These are phyloP conservation scores for Tenthredo amoena DNA, from an alignment of 2,888 invertebrate genomes.

Conservation along the genomic window DNA sequence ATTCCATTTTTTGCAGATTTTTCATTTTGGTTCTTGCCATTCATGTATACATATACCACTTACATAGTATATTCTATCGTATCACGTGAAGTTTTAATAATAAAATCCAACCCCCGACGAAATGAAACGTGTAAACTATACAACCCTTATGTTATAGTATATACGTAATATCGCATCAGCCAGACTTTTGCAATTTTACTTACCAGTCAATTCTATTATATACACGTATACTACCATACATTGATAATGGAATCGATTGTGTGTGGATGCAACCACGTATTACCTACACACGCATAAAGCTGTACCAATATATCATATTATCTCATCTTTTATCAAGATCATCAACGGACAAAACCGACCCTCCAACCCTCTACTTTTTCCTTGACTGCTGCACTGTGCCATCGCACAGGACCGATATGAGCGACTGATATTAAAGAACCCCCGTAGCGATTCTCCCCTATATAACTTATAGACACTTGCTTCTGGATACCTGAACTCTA, in stretches of 20 bases:
- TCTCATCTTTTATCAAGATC: constrained; percentile 21
- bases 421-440: constrained; percentile 39
- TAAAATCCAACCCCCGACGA: not conserved
- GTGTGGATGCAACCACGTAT: not conserved
- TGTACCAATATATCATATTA: not conserved
- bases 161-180: not conserved
- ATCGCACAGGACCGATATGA: constrained; percentile 5
- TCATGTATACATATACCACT: not conserved
- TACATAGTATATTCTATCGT: not conserved
- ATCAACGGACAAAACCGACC: not conserved
- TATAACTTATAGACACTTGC: not conserved
- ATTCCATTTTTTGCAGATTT: not conserved
- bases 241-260: not conserved
- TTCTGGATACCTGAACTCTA: not conserved
- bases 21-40: not conserved
- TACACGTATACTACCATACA: not conserved
- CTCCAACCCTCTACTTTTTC: not conserved
- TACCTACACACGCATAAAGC: not conserved
- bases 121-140: not conserved
- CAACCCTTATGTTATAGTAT: not conserved
- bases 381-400: constrained; percentile 18
- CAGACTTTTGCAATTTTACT: not conserved
- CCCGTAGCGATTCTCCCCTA: not conserved
- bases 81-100: not conserved
- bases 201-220: not conserved